Evolutionary conservation across 2,888 invertebrate species (phyloP).

Genomic region (Archips xylosteana): DNA sequence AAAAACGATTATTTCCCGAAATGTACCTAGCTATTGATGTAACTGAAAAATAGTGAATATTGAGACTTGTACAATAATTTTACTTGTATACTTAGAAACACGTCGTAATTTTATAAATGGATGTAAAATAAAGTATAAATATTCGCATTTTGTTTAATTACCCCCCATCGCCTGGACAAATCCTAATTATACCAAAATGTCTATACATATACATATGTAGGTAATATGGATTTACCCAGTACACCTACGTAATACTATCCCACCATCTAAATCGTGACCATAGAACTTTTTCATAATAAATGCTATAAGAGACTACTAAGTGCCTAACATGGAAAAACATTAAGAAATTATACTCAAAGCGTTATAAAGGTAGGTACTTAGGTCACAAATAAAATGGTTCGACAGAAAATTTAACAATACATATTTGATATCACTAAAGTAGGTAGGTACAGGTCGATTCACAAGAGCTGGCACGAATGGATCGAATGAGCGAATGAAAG

Average conservation of each 20-base stretch:
- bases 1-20: constrained; percentile 9
- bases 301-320: neutral
- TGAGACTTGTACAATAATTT: constrained; percentile 41
- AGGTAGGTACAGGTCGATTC: too few relatives aligned
- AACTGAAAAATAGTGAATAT: constrained; percentile 35
- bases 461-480: too few relatives aligned
- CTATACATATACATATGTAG: neutral
- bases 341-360: neutral
- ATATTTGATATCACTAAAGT: too few relatives aligned
- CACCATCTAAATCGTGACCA: neutral
- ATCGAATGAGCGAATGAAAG: too few relatives aligned
- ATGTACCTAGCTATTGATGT: constrained; percentile 20
- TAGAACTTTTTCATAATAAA: neutral
- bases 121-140: constrained; percentile 65
- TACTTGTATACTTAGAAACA: constrained; percentile 47
- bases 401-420: neutral
- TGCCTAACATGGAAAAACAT: neutral
- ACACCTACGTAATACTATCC: neutral
- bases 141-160: constrained; percentile 41
- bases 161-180: neutral
- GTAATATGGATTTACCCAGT: neutral
- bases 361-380: neutral
- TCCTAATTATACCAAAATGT: neutral
- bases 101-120: constrained; percentile 66
- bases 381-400: neutral